Evolutionary conservation across 2,888 invertebrate species (phyloP), one percentile per base, ranked within the genome.

Genomic region (Dicycla oo): DNA sequence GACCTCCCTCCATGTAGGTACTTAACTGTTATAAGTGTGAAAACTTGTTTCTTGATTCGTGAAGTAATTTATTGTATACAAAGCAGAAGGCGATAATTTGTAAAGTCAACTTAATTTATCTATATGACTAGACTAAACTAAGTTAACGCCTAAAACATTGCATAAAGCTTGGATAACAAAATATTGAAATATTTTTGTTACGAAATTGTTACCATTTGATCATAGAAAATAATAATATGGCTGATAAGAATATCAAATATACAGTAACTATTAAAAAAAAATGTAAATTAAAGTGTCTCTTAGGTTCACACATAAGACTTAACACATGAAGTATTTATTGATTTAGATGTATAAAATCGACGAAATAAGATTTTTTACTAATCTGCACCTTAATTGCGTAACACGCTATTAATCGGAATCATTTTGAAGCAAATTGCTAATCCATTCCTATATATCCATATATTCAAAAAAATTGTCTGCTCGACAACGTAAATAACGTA

Each of bases 131-230:
- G 73, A 61, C 38, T 73, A 54, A 60, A 70, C 34, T 75, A 83
- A 65, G 85, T 56, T 60, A 63, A 66, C 34, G 69, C 73, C 72
- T 80, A 65, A 49, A 74, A 38, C n/a, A 45, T 67, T 75, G 68
- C 78, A 78, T 68, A 85, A 75, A 85, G 40, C 69, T 85, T 67
- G 60, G 23, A 77, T 72, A 75, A 68, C 66, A 63, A 79, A 57
- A 76, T 63, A 73, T 54, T 71, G 6, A 83, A 83, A 76, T 84
- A 84, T 84, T 84, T 84, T 86, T 84, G 79, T 86, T 81, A 84
- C 71, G 58, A 75, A 64, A 72, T 67, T 82, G 75, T 78, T 84
- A 75, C 74, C 67, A 72, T 69, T 73, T 66, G 66, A 85, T 70
- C 65, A 73, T 85, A 78, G 71, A 62, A 65, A 60, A 70, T 56